These are phyloP conservation scores for human DNA, from an alignment of 2,113 vertebrate species.

Conservation along the genomic window GRCh38 chr20:16049501-16050000, in stretches of 20 bases:
- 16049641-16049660: background rate
- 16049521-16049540: background rate
- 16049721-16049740: background rate
- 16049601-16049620: background rate
- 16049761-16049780: background rate
- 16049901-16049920: conserved; percentile 49
- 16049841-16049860: conserved; percentile 76
- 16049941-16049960: conserved; percentile 73
- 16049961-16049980: conserved; percentile 53
- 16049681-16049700: background rate
- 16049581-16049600: background rate
- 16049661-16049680: background rate
- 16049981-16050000: conserved; percentile 73
- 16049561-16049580: conserved; percentile 10
- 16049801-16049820: conserved; percentile 32
- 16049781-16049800: conserved; percentile 36
- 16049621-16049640: background rate
- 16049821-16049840: conserved; percentile 65
- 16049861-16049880: conserved; percentile 65
- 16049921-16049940: conserved; percentile 63
- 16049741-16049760: conserved; percentile 24
- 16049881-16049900: conserved; percentile 72
- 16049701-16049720: background rate
- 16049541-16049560: conserved; percentile 43
- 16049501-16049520: background rate